These are phyloP conservation scores for Hydriomena furcata DNA, from an alignment of 2,888 invertebrate species.

Conservation along the genomic window DNA sequence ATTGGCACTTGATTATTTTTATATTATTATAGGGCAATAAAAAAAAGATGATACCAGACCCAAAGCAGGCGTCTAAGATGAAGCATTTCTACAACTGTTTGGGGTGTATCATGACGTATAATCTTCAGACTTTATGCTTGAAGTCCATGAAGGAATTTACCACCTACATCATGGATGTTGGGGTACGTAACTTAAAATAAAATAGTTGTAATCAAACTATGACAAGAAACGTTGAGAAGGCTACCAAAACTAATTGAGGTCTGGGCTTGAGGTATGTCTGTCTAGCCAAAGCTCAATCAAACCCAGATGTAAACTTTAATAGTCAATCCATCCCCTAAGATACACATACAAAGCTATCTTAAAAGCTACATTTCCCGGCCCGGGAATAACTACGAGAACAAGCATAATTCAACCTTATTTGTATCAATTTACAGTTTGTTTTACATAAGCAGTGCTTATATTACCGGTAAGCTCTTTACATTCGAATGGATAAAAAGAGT, in stretches of 20 bases:
- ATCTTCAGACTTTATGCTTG: constrained; percentile 91
- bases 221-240: too few species aligned
- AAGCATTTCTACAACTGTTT: constrained; percentile 93
- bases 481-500: background rate
- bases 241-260: too few species aligned
- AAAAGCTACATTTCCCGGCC: constrained; percentile 3
- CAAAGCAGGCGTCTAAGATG: constrained; percentile 85
- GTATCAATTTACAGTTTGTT: background rate
- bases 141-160: constrained; percentile 91
- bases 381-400: background rate
- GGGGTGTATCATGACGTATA: constrained; percentile 93
- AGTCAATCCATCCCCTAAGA: constrained; percentile 23
- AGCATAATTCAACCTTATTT: constrained; percentile 5
- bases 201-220: too few species aligned
- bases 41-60: constrained; percentile 87
- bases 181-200: constrained; percentile 84
- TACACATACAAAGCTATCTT: too few species aligned
- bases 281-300: background rate
- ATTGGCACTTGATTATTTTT: too few species aligned
- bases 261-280: too few species aligned
- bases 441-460: background rate
- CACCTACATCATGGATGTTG: constrained; percentile 89
- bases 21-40: constrained; percentile 88
- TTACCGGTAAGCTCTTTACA: constrained; percentile 2
- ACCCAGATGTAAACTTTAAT: background rate